Evolutionary conservation across 2,888 invertebrate genomes (phyloP).

Genomic region (Podotricha telesiphe): DNA sequence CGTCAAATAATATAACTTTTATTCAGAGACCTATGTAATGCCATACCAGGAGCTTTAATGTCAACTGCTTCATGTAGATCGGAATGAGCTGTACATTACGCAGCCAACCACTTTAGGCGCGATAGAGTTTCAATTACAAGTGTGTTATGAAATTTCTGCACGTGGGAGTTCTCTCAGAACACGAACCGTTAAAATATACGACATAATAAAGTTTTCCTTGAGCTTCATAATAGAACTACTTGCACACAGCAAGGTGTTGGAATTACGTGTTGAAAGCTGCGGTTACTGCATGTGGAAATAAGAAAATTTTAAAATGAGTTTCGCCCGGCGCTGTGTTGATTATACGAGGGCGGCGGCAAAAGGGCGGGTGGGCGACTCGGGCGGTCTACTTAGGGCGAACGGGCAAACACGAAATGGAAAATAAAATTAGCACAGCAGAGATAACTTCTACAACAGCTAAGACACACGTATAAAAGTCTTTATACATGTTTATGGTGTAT

Average conservation of each 20-base stretch:
- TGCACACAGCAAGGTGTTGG: slow-evolving; percentile 7
- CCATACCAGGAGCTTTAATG: background rate
- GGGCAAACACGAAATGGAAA: slow-evolving; percentile 39
- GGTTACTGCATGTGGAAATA: slow-evolving; percentile 18
- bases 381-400: slow-evolving; percentile 19
- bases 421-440: slow-evolving; percentile 46
- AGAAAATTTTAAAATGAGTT: slow-evolving; percentile 28
- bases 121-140: slow-evolving; percentile 17
- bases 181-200: slow-evolving; percentile 28
- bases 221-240: slow-evolving; percentile 14
- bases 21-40: background rate
- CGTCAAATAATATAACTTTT: too few species aligned
- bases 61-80: background rate
- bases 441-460: slow-evolving; percentile 15
- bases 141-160: slow-evolving; percentile 1
- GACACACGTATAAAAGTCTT: background rate
- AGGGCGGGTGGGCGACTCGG: slow-evolving; percentile 12
- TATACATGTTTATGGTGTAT: background rate
- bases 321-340: slow-evolving; percentile 19
- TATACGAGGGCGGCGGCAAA: slow-evolving; percentile 14
- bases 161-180: slow-evolving; percentile 8
- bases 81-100: background rate
- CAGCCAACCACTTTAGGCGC: too few species aligned
- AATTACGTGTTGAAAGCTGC: slow-evolving; percentile 26
- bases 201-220: slow-evolving; percentile 24